Base-by-base conservation (phyloP, 2,888 invertebrate genomes). In the Drosophila buzzatii region DNA sequence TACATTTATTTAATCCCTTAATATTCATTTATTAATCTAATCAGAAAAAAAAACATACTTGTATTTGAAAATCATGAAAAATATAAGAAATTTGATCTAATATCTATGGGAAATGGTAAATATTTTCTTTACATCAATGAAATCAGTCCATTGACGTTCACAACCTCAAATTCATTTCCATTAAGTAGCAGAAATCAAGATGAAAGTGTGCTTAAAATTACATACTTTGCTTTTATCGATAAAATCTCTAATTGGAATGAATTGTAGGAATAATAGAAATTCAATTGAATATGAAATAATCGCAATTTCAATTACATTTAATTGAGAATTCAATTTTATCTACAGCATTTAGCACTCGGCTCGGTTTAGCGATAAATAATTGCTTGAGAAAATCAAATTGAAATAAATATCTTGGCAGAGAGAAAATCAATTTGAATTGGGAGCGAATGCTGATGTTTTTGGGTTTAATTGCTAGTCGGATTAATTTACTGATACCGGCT, bases 401-500 rank as follows among this genome's bases (percentile, higher is more conserved):
- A 45, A 58, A 58, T 23, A 12, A 31, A 31, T 55, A 39, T 55
- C 12, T n/a, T 7, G 33, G 3, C n/a, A 5, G 16, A 5, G 20
- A n/a, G 57, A 9, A 44, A 58, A 35, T 45, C 44, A 45, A 35
- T 45, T 44, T 4, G 8, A 14, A 31, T 4, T 5, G n/a, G 10
- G 27, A 42, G 3, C 7, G 18, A 10, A 41, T n/a, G 41, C 37
- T 9, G 44, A 57, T 23, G 35, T 45, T 4, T 35, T 27, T 37
- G 20, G 27, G 7, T 4, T 31, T 45, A 47, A 63, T 47, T 44
- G 45, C 4, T 27, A 37, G 27, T 14, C 12, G 27, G 41, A 52
- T 52, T 52, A 23, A 20, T 53, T n/a, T 35, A 37, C 35, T 31
- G 37, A 20, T 67, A 27, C 12, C 18, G 23, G 23, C 33, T 33